Percentiles rank a stretch among this genome's conserved stretches.
Conservation (phyloP, 2,888 invertebrate species). For the Agrochola macilenta region DNA sequence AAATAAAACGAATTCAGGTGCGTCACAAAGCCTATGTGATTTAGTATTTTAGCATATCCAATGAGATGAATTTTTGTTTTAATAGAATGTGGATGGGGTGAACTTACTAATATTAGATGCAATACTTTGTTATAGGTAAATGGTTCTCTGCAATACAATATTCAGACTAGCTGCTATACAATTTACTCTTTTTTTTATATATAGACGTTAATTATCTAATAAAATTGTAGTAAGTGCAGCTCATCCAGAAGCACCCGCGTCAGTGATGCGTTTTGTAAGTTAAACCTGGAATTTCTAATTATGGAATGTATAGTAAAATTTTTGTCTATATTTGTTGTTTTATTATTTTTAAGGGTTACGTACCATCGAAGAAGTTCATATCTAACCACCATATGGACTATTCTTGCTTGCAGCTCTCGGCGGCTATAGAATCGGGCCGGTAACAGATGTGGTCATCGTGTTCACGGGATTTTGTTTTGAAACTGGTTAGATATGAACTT, state of each 20-base stretch:
- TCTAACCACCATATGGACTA: no score
- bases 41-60: slow-evolving; percentile 80
- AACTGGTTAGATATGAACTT: no score
- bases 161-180: slow-evolving; percentile 53
- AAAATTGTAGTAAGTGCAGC: slow-evolving; percentile 73
- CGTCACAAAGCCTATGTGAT: slow-evolving; percentile 78
- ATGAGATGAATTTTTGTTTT: slow-evolving; percentile 67
- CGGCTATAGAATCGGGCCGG: no score
- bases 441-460: no score
- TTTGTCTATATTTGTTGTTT: slow-evolving; percentile 67
- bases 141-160: slow-evolving; percentile 54
- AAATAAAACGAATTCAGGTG: slow-evolving; percentile 66
- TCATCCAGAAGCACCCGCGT: slow-evolving; percentile 77
- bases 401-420: no score
- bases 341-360: slow-evolving; percentile 49
- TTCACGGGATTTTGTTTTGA: no score
- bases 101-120: slow-evolving; percentile 71
- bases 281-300: slow-evolving; percentile 68
- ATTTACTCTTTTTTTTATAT: slow-evolving; percentile 50
- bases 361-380: no score
- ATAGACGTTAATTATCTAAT: slow-evolving; percentile 49
- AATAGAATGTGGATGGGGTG: slow-evolving; percentile 76
- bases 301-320: slow-evolving; percentile 70
- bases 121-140: slow-evolving; percentile 57
- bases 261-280: slow-evolving; percentile 80